Base-by-base conservation (phyloP, 1,140 invertebrate species). In the Lepidurus apus region DNA sequence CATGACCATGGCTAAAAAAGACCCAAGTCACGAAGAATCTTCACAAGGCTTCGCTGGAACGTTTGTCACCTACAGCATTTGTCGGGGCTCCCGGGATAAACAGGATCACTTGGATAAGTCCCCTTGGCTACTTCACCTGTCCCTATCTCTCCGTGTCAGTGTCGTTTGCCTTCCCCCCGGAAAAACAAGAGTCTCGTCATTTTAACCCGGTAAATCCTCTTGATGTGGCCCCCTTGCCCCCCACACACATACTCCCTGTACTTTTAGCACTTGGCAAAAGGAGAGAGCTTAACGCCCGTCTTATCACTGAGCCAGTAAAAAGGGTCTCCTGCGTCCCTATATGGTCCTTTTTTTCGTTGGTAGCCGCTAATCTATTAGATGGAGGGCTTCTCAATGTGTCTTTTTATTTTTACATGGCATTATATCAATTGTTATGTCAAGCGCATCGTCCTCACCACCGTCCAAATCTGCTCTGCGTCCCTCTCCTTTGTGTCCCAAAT, bases 341-440 rank as follows among this genome's bases (percentile, higher is more conserved):
- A 34, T 34, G 34, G 34, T 34, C 4, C 34, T 34, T 34, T 34
- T 34, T 34, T 34, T 34, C 2, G 1, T 34, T 34, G 34, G 34
- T 34, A 34, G 34, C 34, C 4, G 4, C 34, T 34, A 3, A 34
- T 34, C 4, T 34, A 34, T 34, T 34, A 34, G 34, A 34, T 34
- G 34, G 34, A 34, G 34, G 34, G 34, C 34, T 34, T 34, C 4
- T 34, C 34, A 34, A 34, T 47, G 45, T 47, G 45, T 10, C 45
- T 11, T 47, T 47, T 10, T 6, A 17, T 47, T 47, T 47, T 47
- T 47, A 47, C 45, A 7, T 10, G 21, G 53, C 53, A 65, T 65
- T 65, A 65, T n/a, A 17, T 65, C 53, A 65, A 65, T 65, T 65
- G 53, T 65, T 65, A 65, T 21, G 53, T 65, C 53, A 65, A 9